Evolutionary conservation across 2,797 vertebrate genomes (phyloP).

Genomic region (Harpagifer antarcticus): DNA sequence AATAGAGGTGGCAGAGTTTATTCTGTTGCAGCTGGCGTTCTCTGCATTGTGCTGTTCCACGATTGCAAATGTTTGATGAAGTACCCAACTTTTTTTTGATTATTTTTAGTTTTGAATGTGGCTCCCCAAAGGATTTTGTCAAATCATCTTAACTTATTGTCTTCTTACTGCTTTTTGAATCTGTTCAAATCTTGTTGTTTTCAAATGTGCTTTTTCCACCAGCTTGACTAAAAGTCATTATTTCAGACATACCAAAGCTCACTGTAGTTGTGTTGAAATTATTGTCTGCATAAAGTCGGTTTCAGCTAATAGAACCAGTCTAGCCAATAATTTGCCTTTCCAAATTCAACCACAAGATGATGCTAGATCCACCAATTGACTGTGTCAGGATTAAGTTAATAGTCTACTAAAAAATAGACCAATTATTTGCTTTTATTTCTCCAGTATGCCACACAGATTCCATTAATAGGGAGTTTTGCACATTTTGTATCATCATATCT

Average conservation of each 20-base stretch:
- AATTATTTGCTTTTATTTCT: neutral
- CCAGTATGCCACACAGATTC: neutral
- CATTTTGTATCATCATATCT: neutral
- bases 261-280: neutral
- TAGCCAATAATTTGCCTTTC: neutral
- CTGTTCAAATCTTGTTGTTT: too few species aligned
- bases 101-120: too few species aligned
- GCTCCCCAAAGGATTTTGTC: too few species aligned
- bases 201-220: too few species aligned
- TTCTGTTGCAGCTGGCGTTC: too few species aligned
- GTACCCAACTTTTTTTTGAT: too few species aligned
- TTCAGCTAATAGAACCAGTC: neutral
- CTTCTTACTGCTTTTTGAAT: too few species aligned
- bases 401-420: neutral
- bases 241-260: neutral
- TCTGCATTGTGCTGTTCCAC: too few species aligned
- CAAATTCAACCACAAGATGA: slow-evolving; percentile 60
- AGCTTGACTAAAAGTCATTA: neutral
- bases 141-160: too few species aligned
- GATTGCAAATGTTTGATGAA: too few species aligned
- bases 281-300: neutral
- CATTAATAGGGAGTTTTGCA: neutral
- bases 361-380: slow-evolving; percentile 36
- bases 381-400: neutral
- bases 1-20: too few species aligned